These are phyloP conservation scores for Andrena flavipes DNA, from an alignment of 2,888 invertebrate genomes.

Conservation along the genomic window DNA sequence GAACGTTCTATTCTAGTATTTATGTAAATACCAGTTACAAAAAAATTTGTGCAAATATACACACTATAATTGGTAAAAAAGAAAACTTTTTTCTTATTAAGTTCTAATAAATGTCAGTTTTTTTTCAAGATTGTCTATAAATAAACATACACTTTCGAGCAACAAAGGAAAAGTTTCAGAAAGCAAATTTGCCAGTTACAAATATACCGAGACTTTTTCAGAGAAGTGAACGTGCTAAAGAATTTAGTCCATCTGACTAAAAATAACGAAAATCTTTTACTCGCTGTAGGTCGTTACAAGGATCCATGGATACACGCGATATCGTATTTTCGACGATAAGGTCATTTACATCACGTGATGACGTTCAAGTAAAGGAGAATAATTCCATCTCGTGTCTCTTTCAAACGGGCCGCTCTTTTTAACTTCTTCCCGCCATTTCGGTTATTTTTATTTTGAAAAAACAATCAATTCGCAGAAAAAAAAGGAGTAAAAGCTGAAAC, in stretches of 20 bases:
- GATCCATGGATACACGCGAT: slow-evolving; percentile 48
- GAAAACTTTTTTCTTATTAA: not conserved
- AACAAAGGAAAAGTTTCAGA: not conserved
- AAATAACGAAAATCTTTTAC: slow-evolving; percentile 38
- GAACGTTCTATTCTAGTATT: not conserved
- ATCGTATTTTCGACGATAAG: slow-evolving; percentile 56
- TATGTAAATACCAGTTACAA: not conserved
- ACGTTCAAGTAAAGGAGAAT: slow-evolving; percentile 17
- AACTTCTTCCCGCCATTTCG: slow-evolving; percentile 30
- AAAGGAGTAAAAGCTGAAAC: slow-evolving; percentile 38
- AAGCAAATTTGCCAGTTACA: not conserved
- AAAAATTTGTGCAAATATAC: not conserved
- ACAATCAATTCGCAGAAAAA: slow-evolving; percentile 28
- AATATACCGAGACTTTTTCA: not conserved
- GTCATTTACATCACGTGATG: slow-evolving; percentile 65
- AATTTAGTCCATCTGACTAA: slow-evolving; percentile 20
- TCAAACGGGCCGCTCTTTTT: slow-evolving; percentile 33
- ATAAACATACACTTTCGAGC: not conserved
- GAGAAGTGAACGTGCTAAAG: slow-evolving; percentile 9
- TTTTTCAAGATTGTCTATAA: not conserved
- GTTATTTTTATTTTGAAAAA: slow-evolving; percentile 63
- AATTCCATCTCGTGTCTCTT: slow-evolving; percentile 28
- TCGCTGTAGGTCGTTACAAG: slow-evolving; percentile 67
- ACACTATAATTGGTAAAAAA: not conserved
- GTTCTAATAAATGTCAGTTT: not conserved